Evolutionary conservation across 35 echinoderm and acorn worm genomes (phyloP), one percentile per base, ranked within the genome.

Genomic region (Chiridota heheva): DNA sequence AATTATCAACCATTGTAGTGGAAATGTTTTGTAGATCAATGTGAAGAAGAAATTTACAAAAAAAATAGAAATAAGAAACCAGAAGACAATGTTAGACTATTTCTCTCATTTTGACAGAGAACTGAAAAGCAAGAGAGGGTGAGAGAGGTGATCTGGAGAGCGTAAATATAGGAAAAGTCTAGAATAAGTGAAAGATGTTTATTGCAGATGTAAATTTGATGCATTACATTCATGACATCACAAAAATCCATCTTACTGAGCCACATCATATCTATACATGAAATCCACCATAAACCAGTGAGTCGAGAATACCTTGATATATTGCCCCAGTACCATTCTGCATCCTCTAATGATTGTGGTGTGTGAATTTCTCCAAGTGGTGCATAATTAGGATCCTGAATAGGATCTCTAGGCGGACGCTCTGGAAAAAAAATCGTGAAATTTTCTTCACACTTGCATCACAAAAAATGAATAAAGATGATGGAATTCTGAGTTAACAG

Each of bases 271-370:
- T n/a, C n/a, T n/a, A n/a, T n/a, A n/a, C n/a, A n/a, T n/a, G n/a
- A n/a, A n/a, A n/a, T n/a, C n/a, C n/a, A n/a, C n/a, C n/a, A n/a
- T n/a, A n/a, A n/a, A n/a, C n/a, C n/a, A n/a, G n/a, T n/a, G n/a
- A n/a, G n/a, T n/a, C n/a, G n/a, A n/a, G n/a, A n/a, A 80, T 81
- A 91, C 95, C 89, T 98, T 84, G 95, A 98, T 53, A 98, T 98
- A 70, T 73, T 80, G 26, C 95, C 95, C 95, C 95, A 98, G 81
- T 98, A 98, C 89, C 95, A 98, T 18, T 98, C 95, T 35, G 89
- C 84, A 40, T 98, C 86, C 48, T 86, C 90, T 29, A 98, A 39
- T n/a, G 81, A 65, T 36, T 84, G 46, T 1, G 84, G 68, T 17
- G 17, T 28, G 22, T 86, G 70, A 66, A 31, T 61, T 38, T 34